These are phyloP conservation scores for Thysanoteuthis rhombus DNA, from an alignment of 2,888 invertebrate genomes.

Conservation along the genomic window DNA sequence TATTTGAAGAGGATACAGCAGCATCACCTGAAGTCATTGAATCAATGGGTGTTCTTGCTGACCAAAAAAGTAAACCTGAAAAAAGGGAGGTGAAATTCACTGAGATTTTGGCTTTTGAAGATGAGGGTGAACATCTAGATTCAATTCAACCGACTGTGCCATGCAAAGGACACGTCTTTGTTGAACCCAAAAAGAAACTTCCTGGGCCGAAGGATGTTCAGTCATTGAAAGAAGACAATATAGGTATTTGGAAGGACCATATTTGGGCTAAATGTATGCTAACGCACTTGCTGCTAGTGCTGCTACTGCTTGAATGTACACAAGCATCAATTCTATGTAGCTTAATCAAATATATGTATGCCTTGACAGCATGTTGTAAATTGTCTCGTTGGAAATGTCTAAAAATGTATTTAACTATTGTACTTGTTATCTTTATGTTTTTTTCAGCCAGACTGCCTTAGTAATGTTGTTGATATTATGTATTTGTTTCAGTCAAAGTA, in stretches of 20 bases:
- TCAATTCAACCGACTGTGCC: background rate
- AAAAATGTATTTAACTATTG: background rate
- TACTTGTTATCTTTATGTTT: conserved; percentile 20
- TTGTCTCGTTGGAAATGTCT: background rate
- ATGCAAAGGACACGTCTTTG: background rate
- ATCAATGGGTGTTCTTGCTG: background rate
- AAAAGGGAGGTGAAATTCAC: background rate
- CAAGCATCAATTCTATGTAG: conserved; percentile 17
- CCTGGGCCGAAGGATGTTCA: conserved; percentile 25
- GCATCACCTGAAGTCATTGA: conserved; percentile 19
- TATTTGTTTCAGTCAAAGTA: background rate
- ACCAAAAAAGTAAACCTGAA: background rate
- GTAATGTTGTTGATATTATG: background rate
- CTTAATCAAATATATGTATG: conserved; percentile 17
- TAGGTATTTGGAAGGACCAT: conserved; percentile 16
- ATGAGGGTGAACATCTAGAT: background rate
- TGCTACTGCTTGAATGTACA: conserved; percentile 23
- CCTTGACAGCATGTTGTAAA: conserved; percentile 25
- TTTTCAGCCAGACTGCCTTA: conserved; percentile 15
- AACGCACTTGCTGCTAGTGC: conserved; percentile 26
- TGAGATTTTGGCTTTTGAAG: background rate
- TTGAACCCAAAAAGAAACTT: conserved; percentile 24
- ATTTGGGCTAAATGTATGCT: conserved; percentile 22
- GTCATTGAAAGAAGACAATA: conserved; percentile 19
- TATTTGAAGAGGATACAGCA: conserved; percentile 23